Evolutionary conservation across 2,888 invertebrate genomes (phyloP), one percentile per base, ranked within the genome.

Genomic region (Chouioia cunea): DNA sequence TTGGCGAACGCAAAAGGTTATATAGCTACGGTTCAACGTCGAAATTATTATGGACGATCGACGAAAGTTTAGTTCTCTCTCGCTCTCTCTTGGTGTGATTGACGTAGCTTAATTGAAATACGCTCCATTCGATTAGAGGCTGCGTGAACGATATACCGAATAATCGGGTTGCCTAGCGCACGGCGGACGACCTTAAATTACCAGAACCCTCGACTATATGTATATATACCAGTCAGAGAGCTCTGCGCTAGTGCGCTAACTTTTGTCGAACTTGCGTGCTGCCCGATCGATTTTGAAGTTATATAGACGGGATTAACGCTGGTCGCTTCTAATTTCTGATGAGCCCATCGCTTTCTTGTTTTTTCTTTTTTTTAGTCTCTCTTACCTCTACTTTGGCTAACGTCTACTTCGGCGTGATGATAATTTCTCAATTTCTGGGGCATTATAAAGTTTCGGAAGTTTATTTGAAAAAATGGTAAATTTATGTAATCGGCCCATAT

Each of bases 41-140:
- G 6, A 27, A 27, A 27, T 27, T 27, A 27, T 27, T 27, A 27
- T 27, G 27, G 27, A 27, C 27, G 27, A 27, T 27, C 27, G 27
- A 27, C 56, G 47, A 50, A 57, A 27, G 52, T 52, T 36, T 68
- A 18, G 27, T 43, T 54, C 20, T 12, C n/a, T 43, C 23, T 68
- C 68, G 23, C 48, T 27, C 48, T 18, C 43, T 27, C 57, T 18
- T 63, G 62, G 47, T 16, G 59, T 60, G 71, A 71, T 67, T 64
- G 71, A 68, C 67, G 67, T 43, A 63, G 71, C 64, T 71, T 71
- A 67, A 71, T 71, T 68, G 67, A 71, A 71, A 71, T 65, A 60
- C 71, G 71, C 68, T 67, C 59, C 36, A 65, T 65, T 71, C 71
- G 71, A 71, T 71, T 67, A 71, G 67, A 71, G 71, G 59, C 64